A percentile compares a stretch with the other conserved stretches of the same genome.
These are phyloP conservation scores for Trichogramma pretiosum DNA, from an alignment of 1,140 invertebrate genomes.

Conservation along the genomic window DNA sequence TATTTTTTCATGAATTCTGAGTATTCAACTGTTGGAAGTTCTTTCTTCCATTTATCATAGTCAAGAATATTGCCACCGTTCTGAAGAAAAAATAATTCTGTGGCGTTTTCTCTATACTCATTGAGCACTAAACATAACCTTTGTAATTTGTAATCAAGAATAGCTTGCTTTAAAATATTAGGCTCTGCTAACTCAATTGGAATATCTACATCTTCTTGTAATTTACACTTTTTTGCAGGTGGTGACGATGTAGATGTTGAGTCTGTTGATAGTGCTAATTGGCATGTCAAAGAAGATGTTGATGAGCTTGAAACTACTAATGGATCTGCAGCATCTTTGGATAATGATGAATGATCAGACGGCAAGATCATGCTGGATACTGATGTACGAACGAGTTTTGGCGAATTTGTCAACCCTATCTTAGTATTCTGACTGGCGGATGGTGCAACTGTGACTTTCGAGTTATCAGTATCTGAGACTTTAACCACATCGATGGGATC, in stretches of 20 bases:
- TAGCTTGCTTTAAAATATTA: too few relatives aligned
- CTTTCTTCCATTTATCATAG: constrained; percentile 71
- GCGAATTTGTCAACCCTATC: constrained; percentile 39
- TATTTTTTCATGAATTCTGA: constrained; percentile 66
- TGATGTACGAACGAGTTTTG: constrained; percentile 37
- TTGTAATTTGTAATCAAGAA: constrained; percentile 45
- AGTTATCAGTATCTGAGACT: constrained; percentile 29
- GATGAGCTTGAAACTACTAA: too few relatives aligned
- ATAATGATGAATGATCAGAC: too few relatives aligned
- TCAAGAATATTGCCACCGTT: constrained; percentile 81
- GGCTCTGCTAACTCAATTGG: constrained; percentile 38
- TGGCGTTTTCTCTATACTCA: constrained; percentile 67
- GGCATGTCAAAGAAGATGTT: too few relatives aligned
- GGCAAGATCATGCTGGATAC: constrained; percentile 37
- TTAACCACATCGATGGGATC: constrained; percentile 31
- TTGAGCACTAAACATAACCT: constrained; percentile 42
- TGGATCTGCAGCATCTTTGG: too few relatives aligned
- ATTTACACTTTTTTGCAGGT: constrained; percentile 36
- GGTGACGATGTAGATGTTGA: constrained; percentile 25
- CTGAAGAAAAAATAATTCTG: constrained; percentile 78
- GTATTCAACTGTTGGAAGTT: constrained; percentile 62
- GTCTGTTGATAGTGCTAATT: too few relatives aligned
- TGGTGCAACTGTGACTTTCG: constrained; percentile 30
- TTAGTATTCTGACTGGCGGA: constrained; percentile 36
- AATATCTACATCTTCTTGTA: too few relatives aligned